Evolutionary conservation across 2,113 vertebrate species (phyloP).

Genomic region (Accipiter virgatus): DNA sequence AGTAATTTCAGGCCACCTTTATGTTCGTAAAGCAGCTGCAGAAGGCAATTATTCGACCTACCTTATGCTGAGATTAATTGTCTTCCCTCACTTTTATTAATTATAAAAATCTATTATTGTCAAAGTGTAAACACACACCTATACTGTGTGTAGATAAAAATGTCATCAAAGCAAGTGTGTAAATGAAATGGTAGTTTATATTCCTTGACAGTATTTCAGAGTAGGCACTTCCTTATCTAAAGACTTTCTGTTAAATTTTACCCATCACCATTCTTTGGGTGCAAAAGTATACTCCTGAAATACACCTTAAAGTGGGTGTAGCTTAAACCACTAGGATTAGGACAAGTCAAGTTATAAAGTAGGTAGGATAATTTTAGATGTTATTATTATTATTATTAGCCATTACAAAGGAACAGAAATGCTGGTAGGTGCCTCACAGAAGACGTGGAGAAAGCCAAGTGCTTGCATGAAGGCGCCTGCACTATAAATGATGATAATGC

Average conservation of each 20-base stretch:
- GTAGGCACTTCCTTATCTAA: not conserved
- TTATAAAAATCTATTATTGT: not conserved
- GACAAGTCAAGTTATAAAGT: not conserved
- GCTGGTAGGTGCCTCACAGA: not conserved
- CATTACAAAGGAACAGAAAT: not conserved
- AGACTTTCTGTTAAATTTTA: not conserved
- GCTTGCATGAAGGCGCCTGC: not conserved
- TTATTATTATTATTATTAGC: not conserved
- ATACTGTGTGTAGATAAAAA: not conserved
- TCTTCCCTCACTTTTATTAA: not conserved
- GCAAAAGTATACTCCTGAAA: not conserved
- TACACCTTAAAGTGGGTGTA: not conserved
- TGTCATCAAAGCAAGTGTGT: not conserved
- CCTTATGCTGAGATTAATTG: not conserved
- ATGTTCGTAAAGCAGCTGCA: not conserved
- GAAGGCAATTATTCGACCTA: not conserved
- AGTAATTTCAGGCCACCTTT: not conserved
- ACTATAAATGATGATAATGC: not conserved
- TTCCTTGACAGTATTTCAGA: not conserved
- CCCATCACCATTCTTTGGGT: accelerated
- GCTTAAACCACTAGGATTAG: not conserved
- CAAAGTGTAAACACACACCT: not conserved
- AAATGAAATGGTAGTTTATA: not conserved
- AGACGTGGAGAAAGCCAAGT: not conserved
- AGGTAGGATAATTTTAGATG: not conserved